Evolutionary conservation across 2,797 vertebrate species (phyloP), one percentile per base, ranked within the genome.

Genomic region (Brotula barbata): DNA sequence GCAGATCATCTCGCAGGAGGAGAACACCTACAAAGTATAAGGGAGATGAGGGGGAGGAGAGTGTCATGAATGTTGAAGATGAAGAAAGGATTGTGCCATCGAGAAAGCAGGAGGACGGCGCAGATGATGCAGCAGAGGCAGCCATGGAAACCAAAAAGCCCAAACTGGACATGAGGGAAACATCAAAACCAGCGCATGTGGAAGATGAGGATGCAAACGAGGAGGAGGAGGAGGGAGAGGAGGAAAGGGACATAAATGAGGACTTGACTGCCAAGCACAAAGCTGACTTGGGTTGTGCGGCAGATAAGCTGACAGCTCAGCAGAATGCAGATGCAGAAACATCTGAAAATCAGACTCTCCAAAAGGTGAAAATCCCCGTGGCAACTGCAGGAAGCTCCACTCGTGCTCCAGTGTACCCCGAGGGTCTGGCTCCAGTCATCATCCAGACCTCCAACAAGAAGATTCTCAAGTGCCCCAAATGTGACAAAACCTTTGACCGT

Each of bases 401-500:
- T 52, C 84, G 84, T 45, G 87, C 54, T 47, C 59, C 73, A 3
- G 76, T 72, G 43, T 93, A 94, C 80, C 94, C 93, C 3, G 94
- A 94, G 58, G 95, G 94, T 40, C 87, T 96, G 65, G 90, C 92
- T 21, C 96, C 96, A 0, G 87, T 98, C 37, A 80, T 97, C 77
- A 84, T 95, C 74, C 93, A 94, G 2, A 94, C 78, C 52, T 85
- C 90, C 71, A 95, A 84, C 89, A 98, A 94, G 86, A 98, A 94
- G 80, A 92, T 85, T 5, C 87, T 99, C 58, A 92, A 96, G 53
- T 99, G 97, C 70, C 97, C 97, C 61, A 96, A 95, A 76, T 99
- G 97, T 85, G 94, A 94, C 68, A 99, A 98, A 89, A 94, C 89
- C 10, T 99, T 99, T 89, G 96, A 99, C 86, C 94, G 97, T 14